Conservation (phyloP, 37 sponge, comb jelly and placozoan species). For the Aphrocallistes beatrix region DNA sequence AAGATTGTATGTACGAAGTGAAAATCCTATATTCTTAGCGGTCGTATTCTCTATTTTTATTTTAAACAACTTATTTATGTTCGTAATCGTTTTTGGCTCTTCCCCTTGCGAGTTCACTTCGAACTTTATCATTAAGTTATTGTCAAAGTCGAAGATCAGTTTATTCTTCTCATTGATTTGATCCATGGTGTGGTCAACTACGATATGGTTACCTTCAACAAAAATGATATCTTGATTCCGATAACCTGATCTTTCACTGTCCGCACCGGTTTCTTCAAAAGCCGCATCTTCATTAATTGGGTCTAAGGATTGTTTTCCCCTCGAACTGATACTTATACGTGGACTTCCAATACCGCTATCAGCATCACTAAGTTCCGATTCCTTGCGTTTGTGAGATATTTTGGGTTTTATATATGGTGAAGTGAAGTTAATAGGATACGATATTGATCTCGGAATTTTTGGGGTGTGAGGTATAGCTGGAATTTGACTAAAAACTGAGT, state of each 20-base stretch:
- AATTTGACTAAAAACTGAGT: background rate
- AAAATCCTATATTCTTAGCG: background rate
- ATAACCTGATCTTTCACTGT: too few relatives aligned
- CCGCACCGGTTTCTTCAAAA: background rate
- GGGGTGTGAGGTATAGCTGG: too few relatives aligned
- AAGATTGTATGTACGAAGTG: background rate
- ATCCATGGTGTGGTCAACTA: background rate
- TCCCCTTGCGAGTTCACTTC: background rate
- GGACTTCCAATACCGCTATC: background rate
- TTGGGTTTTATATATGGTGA: too few relatives aligned
- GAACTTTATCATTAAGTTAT: background rate
- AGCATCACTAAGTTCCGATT: background rate
- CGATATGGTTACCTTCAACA: background rate
- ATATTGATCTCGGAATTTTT: too few relatives aligned
- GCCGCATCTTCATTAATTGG: background rate
- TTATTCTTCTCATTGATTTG: background rate
- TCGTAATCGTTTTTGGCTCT: background rate
- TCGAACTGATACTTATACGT: background rate
- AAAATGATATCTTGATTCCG: background rate
- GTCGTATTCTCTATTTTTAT: background rate
- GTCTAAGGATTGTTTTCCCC: too few relatives aligned
- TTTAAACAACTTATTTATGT: background rate
- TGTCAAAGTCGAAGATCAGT: background rate
- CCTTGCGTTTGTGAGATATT: too few relatives aligned
- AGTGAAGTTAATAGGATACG: too few relatives aligned